Evolutionary conservation across 2,888 invertebrate genomes (phyloP).

Genomic region (Cheilosia scutellata): DNA sequence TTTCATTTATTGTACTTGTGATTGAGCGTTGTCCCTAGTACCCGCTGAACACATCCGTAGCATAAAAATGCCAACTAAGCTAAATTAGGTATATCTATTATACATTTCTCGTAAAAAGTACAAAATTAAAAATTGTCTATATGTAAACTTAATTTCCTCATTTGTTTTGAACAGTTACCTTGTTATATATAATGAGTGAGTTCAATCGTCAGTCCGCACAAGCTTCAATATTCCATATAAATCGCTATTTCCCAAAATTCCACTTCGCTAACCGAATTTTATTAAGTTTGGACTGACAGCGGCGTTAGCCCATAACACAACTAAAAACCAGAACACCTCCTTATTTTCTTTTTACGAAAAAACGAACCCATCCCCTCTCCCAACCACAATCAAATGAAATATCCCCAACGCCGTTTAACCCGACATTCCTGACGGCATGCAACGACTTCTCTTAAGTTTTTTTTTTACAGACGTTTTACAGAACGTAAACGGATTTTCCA

Average conservation of each 20-base stretch:
- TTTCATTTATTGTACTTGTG: too few relatives aligned
- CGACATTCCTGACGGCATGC: background rate
- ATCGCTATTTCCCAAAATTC: slow-evolving; percentile 26
- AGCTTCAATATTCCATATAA: slow-evolving; percentile 40
- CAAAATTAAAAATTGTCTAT: too few relatives aligned
- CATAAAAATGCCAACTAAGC: too few relatives aligned
- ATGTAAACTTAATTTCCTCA: background rate
- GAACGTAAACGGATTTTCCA: slow-evolving; percentile 48
- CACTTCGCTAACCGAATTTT: slow-evolving; percentile 14
- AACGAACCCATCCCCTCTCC: background rate
- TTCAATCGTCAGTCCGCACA: slow-evolving; percentile 16
- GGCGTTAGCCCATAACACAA: slow-evolving; percentile 21
- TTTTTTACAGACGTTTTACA: background rate
- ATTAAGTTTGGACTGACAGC: slow-evolving; percentile 27
- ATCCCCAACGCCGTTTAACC: slow-evolving; percentile 38
- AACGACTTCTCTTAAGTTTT: too few relatives aligned
- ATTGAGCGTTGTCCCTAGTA: too few relatives aligned
- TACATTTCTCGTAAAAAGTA: too few relatives aligned
- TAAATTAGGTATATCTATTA: too few relatives aligned
- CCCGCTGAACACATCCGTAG: too few relatives aligned
- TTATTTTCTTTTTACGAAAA: background rate
- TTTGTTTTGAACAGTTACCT: background rate
- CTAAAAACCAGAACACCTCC: slow-evolving; percentile 38
- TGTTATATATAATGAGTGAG: background rate
- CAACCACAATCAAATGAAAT: slow-evolving; percentile 50